Evolutionary conservation across 2,113 vertebrate genomes (phyloP).

Genomic region (Corythornis cristatus): DNA sequence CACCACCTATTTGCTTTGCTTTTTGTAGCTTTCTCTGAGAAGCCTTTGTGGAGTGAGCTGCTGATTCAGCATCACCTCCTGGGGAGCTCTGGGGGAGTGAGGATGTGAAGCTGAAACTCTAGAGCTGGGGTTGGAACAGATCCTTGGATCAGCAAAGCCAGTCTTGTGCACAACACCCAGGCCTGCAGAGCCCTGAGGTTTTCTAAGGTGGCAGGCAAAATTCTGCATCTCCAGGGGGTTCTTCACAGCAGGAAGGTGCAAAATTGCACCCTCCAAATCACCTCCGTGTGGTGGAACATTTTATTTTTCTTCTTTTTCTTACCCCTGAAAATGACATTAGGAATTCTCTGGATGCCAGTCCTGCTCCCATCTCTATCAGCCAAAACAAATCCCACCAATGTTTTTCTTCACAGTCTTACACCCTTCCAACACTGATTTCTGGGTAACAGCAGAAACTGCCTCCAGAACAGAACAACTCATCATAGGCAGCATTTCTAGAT

Average conservation of each 20-base stretch:
- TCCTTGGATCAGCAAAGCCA: not conserved
- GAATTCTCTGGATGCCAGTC: not conserved
- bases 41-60: not conserved
- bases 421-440: not conserved
- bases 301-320: not conserved
- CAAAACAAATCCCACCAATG: not conserved
- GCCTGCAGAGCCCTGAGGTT: not conserved
- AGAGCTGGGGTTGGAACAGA: not conserved
- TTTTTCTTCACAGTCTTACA: not conserved
- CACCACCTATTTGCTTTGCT: not conserved
- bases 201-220: not conserved
- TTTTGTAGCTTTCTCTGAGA: not conserved
- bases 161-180: not conserved
- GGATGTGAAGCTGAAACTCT: conserved; percentile 8
- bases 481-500: not conserved
- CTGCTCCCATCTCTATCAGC: not conserved
- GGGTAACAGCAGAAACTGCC: not conserved
- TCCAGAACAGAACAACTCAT: not conserved
- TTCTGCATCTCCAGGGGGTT: accelerated
- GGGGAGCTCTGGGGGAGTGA: not conserved
- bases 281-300: not conserved
- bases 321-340: not conserved
- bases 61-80: conserved; percentile 38
- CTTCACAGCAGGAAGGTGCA: not conserved
- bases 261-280: not conserved